Evolutionary conservation across 2,797 vertebrate genomes (phyloP), one percentile per base, ranked within the genome.

Genomic region (Acanthopagrus latus): DNA sequence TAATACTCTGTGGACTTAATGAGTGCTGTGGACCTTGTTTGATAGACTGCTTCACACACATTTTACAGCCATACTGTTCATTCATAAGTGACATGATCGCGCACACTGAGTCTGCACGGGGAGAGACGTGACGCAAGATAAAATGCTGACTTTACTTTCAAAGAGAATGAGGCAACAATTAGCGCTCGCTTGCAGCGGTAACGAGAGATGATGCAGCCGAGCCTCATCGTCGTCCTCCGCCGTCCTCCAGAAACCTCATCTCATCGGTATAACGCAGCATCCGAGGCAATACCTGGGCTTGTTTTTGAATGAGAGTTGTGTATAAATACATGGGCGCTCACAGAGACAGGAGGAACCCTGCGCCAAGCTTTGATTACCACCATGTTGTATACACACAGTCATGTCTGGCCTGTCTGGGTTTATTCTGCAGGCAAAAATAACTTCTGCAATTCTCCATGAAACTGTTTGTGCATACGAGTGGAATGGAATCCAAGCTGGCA

Each of bases 91-190:
- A 44, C 76, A 47, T 27, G 43, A 72, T 23, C 14, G 44, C 2
- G 4, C 64, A 66, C 59, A 44, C 20, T 0, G 20, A 72, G 21
- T 72, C 68, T 55, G 64, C 27, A 14, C n/a, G 46, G 50, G 50
- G 23, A n/a, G 52, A n/a, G 54, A 75, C 17, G 68, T 84, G 86
- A 85, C 21, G 57, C 82, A 87, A 88, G 76, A 77, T 55, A 66
- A 90, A 86, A 82, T 80, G 88, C 79, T 88, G 89, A 90, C 74
- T 88, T 78, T 81, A 71, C 81, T 69, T 72, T 82, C 67, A 88
- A 83, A 76, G 71, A 47, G 83, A 76, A 76, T 81, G 81, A 89
- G 83, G 80, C 80, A 89, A 85, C 70, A 79, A 85, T 88, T 82
- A 87, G 84, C 55, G 25, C 47, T 69, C 9, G 3, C 64, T 81